Base-by-base conservation (phyloP, 2,113 vertebrate genomes). In the Barnardius zonarius region DNA sequence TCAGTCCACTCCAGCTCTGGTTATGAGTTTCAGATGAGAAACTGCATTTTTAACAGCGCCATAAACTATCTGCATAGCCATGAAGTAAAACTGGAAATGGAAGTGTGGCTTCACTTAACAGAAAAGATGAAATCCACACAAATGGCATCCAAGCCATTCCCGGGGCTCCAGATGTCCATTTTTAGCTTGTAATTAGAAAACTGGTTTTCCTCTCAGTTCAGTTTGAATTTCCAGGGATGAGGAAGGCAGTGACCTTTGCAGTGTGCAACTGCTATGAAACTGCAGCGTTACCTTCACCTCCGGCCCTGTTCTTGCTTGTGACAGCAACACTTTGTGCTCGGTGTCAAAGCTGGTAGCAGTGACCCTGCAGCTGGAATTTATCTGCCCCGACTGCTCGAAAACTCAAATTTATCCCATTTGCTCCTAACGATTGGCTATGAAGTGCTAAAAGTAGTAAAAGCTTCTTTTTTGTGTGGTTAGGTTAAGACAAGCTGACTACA, bases 401-500 rank as follows among this genome's bases (percentile, higher is more conserved):
- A 96, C 63, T 85, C 87, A 91, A 95, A 96, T 94, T 93, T 92
- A 92, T 78, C 92, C 95, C 96, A 66, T 88, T 92, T 87, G 92
- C 93, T 93, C 72, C 23, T 61, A 92, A 87, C 11, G 46, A 62
- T 49, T 24, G 85, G 82, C 93, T 96, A 67, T 85, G 92, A 95
- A 97, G 96, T 87, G 92, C 94, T 96, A 97, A 96, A 94, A 93
- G 93, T 83, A 92, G 94, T 92, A 97, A 94, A 95, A 96, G 90
- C 94, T 95, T 73, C 95, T 96, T 97, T 92, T 96, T 95, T 30
- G 93, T 96, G 96, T 62, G 96, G 94, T 93, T 96, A 74, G 57
- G 35, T 96, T 96, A 96, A 96, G 95, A 96, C 93, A 96, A 97
- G 95, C 96, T 96, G 94, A 96, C 94, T 95, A 96, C 93, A 88